Evolutionary conservation across 2,113 vertebrate species (phyloP), one percentile per base, ranked within the genome.

Genomic region (Gambusia affinis): DNA sequence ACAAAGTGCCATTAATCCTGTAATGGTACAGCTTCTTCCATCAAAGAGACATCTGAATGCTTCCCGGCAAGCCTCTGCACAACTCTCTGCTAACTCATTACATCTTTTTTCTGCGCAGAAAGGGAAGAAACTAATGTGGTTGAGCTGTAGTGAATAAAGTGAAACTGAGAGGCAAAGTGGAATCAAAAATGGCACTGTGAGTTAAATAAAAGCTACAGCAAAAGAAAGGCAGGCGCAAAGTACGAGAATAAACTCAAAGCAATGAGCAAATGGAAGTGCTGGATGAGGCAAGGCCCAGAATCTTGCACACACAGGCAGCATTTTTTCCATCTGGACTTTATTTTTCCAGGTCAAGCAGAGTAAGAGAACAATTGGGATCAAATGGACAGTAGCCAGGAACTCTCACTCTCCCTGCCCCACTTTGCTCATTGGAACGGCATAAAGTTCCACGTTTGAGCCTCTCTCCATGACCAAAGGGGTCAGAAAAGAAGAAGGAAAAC

Each of bases 71-170:
- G 84, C 92, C 86, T 87, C 85, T 81, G 62, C 85, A 92, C 89
- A 93, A 81, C 89, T 92, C 85, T 73, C 77, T 87, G 82, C 87
- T 92, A 92, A 92, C 90, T 92, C 89, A 91, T 93, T 89, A 92
- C 93, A 93, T 91, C 89, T 87, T 79, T 81, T 47, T 81, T 47
- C 81, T 85, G 88, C 87, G 87, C 89, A 79, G 78, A 54, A 81
- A 80, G 82, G 70, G 27, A 66, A 65, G 33, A 57, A 64, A 11
- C 37, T 86, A 90, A 89, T 77, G 80, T 78, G 81, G 42, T 62
- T 91, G 84, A 90, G 84, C 79, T 92, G 88, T 62, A 71, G 33
- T 70, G 74, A 82, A 65, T 70, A 60, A 67, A 80, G 31, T 22
- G 10, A 29, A 82, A 68, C 37, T 66, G 75, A 80, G 71, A 27